Conservation (phyloP, 2,797 vertebrate species). For the Peromyscus melanophrys region DNA sequence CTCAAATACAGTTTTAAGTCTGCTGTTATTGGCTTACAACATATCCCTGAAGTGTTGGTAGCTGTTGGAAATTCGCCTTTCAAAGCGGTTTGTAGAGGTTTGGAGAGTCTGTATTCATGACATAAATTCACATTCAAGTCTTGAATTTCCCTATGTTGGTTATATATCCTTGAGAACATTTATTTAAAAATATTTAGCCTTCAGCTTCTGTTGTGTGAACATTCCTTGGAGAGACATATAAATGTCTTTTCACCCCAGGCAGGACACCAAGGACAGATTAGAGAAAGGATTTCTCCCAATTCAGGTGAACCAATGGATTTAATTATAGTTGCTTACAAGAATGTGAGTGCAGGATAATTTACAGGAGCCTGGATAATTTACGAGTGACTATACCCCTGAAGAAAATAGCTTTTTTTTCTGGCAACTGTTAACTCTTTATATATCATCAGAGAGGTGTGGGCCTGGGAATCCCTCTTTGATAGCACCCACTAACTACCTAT, state of each 20-base stretch:
- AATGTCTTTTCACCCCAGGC: background rate
- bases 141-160: background rate
- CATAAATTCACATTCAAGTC: background rate
- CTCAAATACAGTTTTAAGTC: background rate
- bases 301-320: background rate
- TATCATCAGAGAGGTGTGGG: background rate
- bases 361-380: background rate
- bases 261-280: background rate
- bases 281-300: background rate
- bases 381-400: background rate
- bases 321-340: background rate
- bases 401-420: background rate
- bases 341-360: background rate
- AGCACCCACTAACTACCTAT: background rate
- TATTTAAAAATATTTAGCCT: background rate
- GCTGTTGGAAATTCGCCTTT: background rate
- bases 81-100: background rate
- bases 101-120: background rate
- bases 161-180: background rate
- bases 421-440: background rate
- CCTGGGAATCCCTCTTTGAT: background rate
- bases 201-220: background rate
- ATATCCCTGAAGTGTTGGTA: background rate
- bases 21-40: background rate
- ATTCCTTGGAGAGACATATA: background rate